phyloP scores from a whole-genome alignment of 2,113 vertebrate species.

The Podilymbus podiceps region DNA sequence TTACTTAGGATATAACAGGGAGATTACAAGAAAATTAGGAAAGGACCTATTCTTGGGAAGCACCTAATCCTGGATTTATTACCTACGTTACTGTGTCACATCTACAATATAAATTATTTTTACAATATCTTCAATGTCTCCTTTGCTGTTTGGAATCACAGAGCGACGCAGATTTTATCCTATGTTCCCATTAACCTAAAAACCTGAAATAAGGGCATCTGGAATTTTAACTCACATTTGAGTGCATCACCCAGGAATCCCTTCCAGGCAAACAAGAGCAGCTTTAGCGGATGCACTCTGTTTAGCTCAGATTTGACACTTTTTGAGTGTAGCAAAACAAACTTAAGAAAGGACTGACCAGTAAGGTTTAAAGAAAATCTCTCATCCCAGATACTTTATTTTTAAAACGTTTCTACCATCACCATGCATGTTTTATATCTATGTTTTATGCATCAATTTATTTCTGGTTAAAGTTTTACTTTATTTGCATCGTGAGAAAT shows the following conservation, averaged over 20 bases:
- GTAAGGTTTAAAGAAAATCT: neutral
- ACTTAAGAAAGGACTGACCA: neutral
- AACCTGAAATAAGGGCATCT: neutral
- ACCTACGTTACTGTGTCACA: neutral
- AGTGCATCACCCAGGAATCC: neutral
- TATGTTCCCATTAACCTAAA: neutral
- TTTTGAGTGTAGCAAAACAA: neutral
- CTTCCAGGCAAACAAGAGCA: neutral
- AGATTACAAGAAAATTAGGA: neutral
- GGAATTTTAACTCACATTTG: neutral
- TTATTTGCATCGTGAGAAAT: neutral
- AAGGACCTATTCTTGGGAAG: neutral
- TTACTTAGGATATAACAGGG: neutral
- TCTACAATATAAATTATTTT: neutral
- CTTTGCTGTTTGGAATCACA: neutral
- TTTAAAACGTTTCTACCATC: neutral
- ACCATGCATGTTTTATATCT: neutral
- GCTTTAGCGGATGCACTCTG: neutral
- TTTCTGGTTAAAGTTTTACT: neutral
- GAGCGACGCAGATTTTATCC: neutral
- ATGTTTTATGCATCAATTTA: neutral
- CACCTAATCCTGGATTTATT: neutral
- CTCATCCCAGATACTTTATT: neutral
- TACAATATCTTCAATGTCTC: neutral
- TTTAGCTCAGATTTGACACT: neutral